phyloP scores from a whole-genome alignment of 2,113 vertebrate species.

The Passerina amoena region DNA sequence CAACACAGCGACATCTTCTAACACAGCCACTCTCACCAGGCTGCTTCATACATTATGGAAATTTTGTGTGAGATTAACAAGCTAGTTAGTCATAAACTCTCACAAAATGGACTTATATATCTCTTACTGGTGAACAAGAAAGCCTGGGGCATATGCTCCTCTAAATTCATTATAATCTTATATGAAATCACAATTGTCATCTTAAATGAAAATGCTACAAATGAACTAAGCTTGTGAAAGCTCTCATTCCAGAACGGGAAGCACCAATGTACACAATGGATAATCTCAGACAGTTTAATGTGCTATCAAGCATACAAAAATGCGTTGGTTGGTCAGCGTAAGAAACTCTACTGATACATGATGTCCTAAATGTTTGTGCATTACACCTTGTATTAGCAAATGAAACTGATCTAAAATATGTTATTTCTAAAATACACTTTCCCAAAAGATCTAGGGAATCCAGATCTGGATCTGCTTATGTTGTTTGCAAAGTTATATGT shows the following conservation, averaged over 20 bases:
- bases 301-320: conserved; percentile 3
- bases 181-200: not conserved
- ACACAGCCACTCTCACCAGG: not conserved
- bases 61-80: not conserved
- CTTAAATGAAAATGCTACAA: not conserved
- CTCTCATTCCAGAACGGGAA: not conserved
- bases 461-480: not conserved
- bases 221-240: not conserved
- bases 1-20: not conserved
- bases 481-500: not conserved
- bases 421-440: not conserved
- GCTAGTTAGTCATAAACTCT: not conserved
- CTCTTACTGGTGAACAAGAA: not conserved
- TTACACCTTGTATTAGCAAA: not conserved
- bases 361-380: not conserved
- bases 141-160: not conserved
- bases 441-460: not conserved
- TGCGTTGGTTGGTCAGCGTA: not conserved
- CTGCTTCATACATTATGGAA: not conserved
- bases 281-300: conserved; percentile 1
- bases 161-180: not conserved
- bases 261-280: not conserved
- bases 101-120: not conserved
- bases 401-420: not conserved
- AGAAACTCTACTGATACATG: not conserved